A percentile compares a stretch with the other conserved stretches of the same genome.
Conservation (phyloP, 2,888 invertebrate genomes). For the Bhutanitis thaidina region DNA sequence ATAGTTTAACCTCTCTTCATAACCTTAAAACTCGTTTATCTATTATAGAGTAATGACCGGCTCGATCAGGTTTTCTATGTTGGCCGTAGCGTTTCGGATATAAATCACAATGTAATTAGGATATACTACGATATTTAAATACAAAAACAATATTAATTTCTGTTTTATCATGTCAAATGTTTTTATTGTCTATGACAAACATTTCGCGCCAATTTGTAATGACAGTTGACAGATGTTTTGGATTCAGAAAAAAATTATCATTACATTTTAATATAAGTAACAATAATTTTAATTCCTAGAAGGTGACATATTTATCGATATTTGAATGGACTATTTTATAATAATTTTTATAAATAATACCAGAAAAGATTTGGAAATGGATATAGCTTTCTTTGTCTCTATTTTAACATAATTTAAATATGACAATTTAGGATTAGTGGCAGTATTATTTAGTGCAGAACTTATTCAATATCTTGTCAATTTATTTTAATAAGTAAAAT, state of each 20-base stretch:
- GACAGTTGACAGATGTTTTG: too few relatives aligned
- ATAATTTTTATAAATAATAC: not conserved
- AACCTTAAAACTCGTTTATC: not conserved
- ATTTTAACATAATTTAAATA: not conserved
- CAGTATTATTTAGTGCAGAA: not conserved
- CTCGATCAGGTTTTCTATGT: not conserved
- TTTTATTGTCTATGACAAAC: not conserved
- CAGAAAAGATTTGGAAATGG: not conserved
- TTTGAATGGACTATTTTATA: not conserved
- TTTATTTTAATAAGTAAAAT: constrained; percentile 1
- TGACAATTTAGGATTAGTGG: not conserved
- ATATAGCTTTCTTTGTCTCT: not conserved
- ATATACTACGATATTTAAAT: not conserved
- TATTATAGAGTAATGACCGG: not conserved
- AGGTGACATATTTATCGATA: constrained; percentile 44
- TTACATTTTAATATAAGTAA: not conserved
- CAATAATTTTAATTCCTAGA: constrained; percentile 38
- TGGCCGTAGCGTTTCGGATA: not conserved
- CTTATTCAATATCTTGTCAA: not conserved
- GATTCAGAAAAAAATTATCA: too few relatives aligned
- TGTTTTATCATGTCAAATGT: not conserved
- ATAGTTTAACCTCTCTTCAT: not conserved
- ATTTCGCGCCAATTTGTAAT: not conserved
- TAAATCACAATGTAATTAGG: not conserved
- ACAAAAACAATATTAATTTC: not conserved